Evolutionary conservation across 2,797 vertebrate genomes (phyloP), one percentile per base, ranked within the genome.

Genomic region (Anabacerthia variegaticeps): DNA sequence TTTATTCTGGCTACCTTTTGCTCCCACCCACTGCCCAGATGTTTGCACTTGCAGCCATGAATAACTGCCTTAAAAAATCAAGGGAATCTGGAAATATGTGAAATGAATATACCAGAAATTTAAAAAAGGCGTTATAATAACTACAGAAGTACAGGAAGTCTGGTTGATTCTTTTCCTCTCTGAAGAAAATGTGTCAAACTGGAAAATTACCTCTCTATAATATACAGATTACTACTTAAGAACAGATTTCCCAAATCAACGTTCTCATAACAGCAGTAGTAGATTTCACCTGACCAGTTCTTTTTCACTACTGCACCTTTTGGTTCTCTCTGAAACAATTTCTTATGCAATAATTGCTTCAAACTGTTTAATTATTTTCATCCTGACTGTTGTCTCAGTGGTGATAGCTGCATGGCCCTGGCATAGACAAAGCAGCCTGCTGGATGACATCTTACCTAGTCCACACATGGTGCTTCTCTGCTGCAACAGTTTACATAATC

Each of bases 1-100:
- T 93, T 80, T 85, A 72, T 83, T 82, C 85, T 80, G 76, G n/a
- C 43, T 95, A 88, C 37, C 39, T 89, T 82, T 62, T 68, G 46
- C 43, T 84, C 12, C 51, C 37, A 85, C 82, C 79, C 68, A 81
- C 58, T 66, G 32, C 32, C 85, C 65, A 92, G 61, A 69, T 89
- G 36, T 77, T 91, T 93, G 23, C 36, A 55, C 39, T 72, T 88
- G 43, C 43, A 88, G 21, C 39, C 21, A 20, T n/a, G 36, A 94
- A 72, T 83, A 92, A 82, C 36, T 83, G 81, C 43, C 84, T 89
- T 72, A 92, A 83, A 49, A 51, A 89, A 83, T 41, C n/a, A 66
- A 85, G 48, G 32, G 21, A 77, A 83, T 58, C 43, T 71, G 34
- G 26, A 95, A 91, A 80, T 43, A 87, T 2, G 63, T 8, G 8